These are phyloP conservation scores for Eudemis profundana DNA, from an alignment of 2,888 invertebrate species.

Conservation along the genomic window DNA sequence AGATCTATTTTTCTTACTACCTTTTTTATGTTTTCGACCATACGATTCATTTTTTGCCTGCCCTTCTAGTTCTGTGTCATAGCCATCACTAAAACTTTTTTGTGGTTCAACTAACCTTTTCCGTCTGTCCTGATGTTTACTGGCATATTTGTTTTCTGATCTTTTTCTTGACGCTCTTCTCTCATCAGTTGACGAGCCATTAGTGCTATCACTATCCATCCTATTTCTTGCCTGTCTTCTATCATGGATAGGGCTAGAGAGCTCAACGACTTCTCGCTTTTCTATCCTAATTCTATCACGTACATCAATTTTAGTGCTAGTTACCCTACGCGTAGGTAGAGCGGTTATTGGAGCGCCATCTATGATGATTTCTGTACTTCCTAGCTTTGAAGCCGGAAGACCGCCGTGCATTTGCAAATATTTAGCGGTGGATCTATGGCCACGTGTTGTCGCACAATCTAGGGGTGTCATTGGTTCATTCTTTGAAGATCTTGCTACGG, in stretches of 20 bases:
- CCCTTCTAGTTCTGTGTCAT: constrained; percentile 74
- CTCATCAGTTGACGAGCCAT: constrained; percentile 79
- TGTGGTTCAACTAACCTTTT: constrained; percentile 69
- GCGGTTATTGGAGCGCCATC: constrained; percentile 77
- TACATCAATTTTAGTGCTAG: constrained; percentile 82
- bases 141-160: constrained; percentile 62
- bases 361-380: constrained; percentile 77
- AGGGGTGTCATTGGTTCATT: constrained; percentile 95
- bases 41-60: constrained; percentile 57
- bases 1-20: constrained; percentile 74
- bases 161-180: constrained; percentile 60
- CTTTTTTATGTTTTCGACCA: constrained; percentile 61
- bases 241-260: constrained; percentile 74
- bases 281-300: constrained; percentile 81
- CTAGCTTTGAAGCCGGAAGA: constrained; percentile 90
- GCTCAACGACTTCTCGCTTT: constrained; percentile 80
- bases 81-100: constrained; percentile 83
- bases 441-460: constrained; percentile 95
- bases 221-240: constrained; percentile 62
- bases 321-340: constrained; percentile 77
- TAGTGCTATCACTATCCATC: constrained; percentile 70
- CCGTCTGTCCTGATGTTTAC: constrained; percentile 67
- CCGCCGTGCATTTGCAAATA: constrained; percentile 96
- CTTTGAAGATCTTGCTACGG: constrained; percentile 92
- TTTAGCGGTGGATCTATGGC: constrained; percentile 96